These are phyloP conservation scores for Anarrhichthys ocellatus DNA, from an alignment of 2,113 vertebrate species.

Conservation along the genomic window DNA sequence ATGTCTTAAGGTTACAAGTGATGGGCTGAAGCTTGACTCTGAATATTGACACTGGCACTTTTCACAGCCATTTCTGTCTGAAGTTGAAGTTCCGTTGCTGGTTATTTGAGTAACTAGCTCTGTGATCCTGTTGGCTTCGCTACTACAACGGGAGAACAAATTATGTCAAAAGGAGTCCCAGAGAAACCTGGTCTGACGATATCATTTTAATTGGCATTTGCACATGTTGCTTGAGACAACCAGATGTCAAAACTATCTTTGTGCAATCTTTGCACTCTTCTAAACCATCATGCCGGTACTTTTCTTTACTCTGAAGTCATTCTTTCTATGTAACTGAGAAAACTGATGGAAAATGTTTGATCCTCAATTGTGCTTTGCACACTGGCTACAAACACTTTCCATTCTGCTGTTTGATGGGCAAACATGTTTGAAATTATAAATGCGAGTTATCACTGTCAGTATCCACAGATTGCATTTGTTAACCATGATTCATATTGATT, in stretches of 20 bases:
- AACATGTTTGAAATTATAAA: constrained; percentile 33
- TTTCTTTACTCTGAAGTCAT: neutral
- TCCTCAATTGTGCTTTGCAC: constrained; percentile 20
- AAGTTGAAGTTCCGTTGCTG: neutral
- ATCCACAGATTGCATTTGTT: constrained; percentile 17
- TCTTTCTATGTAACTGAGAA: neutral
- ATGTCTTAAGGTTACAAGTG: neutral
- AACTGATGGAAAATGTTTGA: constrained; percentile 30
- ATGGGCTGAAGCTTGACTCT: neutral
- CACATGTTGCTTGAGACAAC: neutral
- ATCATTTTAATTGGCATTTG: neutral
- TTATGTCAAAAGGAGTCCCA: neutral
- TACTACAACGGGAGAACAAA: neutral
- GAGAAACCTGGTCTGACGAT: neutral
- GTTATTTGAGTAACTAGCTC: neutral
- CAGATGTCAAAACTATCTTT: constrained; percentile 10
- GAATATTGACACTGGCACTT: neutral
- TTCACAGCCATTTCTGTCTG: neutral
- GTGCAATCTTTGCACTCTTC: neutral
- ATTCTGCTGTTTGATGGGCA: constrained; percentile 31
- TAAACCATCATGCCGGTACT: neutral
- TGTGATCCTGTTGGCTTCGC: neutral
- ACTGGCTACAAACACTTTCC: constrained; percentile 14
- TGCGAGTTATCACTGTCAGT: constrained; percentile 25
- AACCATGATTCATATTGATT: constrained; percentile 25